Base-by-base conservation (phyloP, 2,888 invertebrate genomes). In the Yponomeuta plumbellus region DNA sequence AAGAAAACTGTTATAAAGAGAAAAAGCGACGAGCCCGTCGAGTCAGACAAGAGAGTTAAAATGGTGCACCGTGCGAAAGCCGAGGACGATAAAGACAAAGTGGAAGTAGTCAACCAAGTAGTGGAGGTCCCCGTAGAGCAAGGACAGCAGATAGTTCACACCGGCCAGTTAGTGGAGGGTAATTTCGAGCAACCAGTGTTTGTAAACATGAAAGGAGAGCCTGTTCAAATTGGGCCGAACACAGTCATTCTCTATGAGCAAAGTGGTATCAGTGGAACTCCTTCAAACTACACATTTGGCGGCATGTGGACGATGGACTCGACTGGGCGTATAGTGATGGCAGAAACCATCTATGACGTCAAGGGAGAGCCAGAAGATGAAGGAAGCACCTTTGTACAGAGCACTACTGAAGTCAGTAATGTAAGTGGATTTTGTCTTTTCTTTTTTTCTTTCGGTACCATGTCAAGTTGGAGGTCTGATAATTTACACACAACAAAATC, bases 221-320 rank as follows among this genome's bases (percentile, higher is more conserved):
- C 91, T 0, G 90, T 92, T 0, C 91, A 91, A 40, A 71, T 92
- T 1, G 92, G 91, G 0, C 91, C 91, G 0, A 92, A 92, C 68
- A 92, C 92, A 0, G 91, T 92, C 4, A 92, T 92, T 2, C 76
- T 92, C 0, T 92, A 92, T 65, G 92, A 92, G 67, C 91, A 91
- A 70, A 88, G 88, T 63, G 88, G 89, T 0, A 89, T 86, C 70
- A 88, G 88, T 62, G 88, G 89, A 0, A 89, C 86, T 56, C 90
- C 91, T 0, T 89, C 91, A 0, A 91, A 90, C 72, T 91, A 88
- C 66, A 84, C 91, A 0, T 91, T 91, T 62, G 89, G 91, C 1
- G 91, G 92, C 0, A 91, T 91, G 89, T 89, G 91, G 88, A 88
- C 91, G 0, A 90, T 92, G 86, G 91, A 92, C 68, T 80, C 84